Evolutionary conservation across 2,113 vertebrate genomes (phyloP), one percentile per base, ranked within the genome.

Genomic region (Chloropsis cyanopogon): DNA sequence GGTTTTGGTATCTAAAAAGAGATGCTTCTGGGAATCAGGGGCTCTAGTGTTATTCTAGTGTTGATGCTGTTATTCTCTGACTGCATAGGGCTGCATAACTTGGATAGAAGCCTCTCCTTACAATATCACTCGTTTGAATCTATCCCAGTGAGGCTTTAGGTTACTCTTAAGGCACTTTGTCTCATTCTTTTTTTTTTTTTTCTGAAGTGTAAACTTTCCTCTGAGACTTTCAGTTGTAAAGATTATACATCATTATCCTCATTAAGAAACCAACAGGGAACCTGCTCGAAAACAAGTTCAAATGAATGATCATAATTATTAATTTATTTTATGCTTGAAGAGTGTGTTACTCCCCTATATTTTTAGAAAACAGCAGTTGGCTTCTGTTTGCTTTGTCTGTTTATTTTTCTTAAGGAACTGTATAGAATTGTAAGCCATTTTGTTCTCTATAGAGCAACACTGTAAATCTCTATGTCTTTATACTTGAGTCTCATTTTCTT

Each of bases 161-260:
- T 93, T 90, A 10, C 47, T 88, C 50, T 64, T 84, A 85, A 80
- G 39, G 26, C 37, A 65, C 14, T 91, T 92, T 42, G 8, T 82
- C 33, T 86, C 22, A 2, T 19, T 70, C 1, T 37, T 33, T 63
- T 12, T 28, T 35, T 28, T 35, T 72, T 35, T 29, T 25, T 39
- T 26, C 23, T 89, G n/a, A 88, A 87, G 20, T 44, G 19, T 91
- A 90, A 87, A 91, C 82, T 89, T 92, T 80, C 93, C 82, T 91
- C 42, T 90, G 93, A 92, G 94, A 90, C 59, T 77, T 89, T 25
- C 54, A 52, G 53, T 91, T 87, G 78, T 82, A 87, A 90, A 95
- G 84, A 84, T 95, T 95, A 91, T 92, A 63, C 82, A 73, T 95
- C 93, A 94, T 95, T 96, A 94, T 77, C 82, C 78, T 97, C 79